Evolutionary conservation across 2,113 vertebrate species (phyloP).

Genomic region (Alosa alosa): DNA sequence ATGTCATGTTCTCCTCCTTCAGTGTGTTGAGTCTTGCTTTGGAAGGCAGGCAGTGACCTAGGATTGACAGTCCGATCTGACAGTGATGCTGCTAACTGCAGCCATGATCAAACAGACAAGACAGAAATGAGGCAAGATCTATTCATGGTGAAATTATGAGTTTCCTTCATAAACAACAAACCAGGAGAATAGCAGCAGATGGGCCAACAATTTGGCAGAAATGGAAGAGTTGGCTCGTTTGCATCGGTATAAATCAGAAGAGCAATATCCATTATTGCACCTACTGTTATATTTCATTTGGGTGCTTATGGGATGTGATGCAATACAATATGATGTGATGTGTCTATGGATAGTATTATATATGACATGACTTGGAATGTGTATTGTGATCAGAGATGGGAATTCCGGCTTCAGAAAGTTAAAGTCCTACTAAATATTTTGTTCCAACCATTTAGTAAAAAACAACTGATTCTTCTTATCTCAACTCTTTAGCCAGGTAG

Average conservation of each 20-base stretch:
- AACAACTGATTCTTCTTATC: too few species aligned
- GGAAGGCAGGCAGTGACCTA: background rate
- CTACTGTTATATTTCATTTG: background rate
- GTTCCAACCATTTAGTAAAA: too few species aligned
- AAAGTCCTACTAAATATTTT: too few species aligned
- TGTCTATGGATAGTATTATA: background rate
- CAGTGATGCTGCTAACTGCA: background rate
- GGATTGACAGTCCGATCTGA: background rate
- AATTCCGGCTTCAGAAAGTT: too few species aligned
- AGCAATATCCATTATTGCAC: background rate
- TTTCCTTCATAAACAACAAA: background rate
- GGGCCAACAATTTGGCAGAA: background rate
- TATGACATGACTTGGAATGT: background rate
- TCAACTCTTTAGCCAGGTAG: too few species aligned
- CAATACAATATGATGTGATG: background rate
- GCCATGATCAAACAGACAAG: background rate
- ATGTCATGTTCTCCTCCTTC: background rate
- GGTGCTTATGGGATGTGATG: background rate
- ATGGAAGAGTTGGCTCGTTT: background rate
- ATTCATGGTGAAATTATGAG: background rate
- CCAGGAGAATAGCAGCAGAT: background rate
- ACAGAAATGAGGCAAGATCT: background rate
- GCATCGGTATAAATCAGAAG: background rate
- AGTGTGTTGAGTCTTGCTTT: background rate
- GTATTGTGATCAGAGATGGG: background rate